phyloP scores from a whole-genome alignment of 1,140 invertebrate species.

The Rhizoglyphus robini region DNA sequence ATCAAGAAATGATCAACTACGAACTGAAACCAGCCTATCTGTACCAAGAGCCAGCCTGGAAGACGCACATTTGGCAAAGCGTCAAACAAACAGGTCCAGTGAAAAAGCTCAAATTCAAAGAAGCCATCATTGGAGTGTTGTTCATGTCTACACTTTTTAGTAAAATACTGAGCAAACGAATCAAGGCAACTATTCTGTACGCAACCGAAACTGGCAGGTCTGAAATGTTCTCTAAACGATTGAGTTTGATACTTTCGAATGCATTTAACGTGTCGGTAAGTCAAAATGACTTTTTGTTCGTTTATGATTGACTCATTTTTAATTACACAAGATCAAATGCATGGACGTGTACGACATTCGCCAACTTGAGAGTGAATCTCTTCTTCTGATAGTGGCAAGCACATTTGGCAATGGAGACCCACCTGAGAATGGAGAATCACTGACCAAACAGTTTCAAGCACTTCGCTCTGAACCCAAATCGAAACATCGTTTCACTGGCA shows the following conservation, averaged over 20 bases:
- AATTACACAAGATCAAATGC: conserved; percentile 62
- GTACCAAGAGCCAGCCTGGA: conserved; percentile 79
- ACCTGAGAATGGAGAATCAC: conserved; percentile 83
- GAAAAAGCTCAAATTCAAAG: conserved; percentile 89
- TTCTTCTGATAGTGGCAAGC: conserved; percentile 76
- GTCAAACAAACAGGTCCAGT: conserved; percentile 52
- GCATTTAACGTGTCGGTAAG: conserved; percentile 81
- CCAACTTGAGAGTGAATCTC: conserved; percentile 79
- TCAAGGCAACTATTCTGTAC: conserved; percentile 84
- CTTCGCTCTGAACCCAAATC: no score
- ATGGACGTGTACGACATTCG: conserved; percentile 88
- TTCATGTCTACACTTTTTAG: conserved; percentile 93
- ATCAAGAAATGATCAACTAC: conserved; percentile 89
- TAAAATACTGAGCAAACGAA: conserved; percentile 71
- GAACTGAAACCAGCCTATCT: conserved; percentile 77
- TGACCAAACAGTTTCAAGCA: conserved; percentile 60
- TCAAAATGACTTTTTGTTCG: no score
- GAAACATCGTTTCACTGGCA: no score
- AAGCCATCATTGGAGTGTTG: conserved; percentile 88
- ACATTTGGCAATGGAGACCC: conserved; percentile 95
- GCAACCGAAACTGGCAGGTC: conserved; percentile 92
- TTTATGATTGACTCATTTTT: conserved; percentile 14
- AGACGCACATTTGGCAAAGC: conserved; percentile 79
- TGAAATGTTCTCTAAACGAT: conserved; percentile 77
- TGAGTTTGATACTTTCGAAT: conserved; percentile 77